phyloP scores from a whole-genome alignment of 2,888 invertebrate genomes.

The Synergus laeviventris region DNA sequence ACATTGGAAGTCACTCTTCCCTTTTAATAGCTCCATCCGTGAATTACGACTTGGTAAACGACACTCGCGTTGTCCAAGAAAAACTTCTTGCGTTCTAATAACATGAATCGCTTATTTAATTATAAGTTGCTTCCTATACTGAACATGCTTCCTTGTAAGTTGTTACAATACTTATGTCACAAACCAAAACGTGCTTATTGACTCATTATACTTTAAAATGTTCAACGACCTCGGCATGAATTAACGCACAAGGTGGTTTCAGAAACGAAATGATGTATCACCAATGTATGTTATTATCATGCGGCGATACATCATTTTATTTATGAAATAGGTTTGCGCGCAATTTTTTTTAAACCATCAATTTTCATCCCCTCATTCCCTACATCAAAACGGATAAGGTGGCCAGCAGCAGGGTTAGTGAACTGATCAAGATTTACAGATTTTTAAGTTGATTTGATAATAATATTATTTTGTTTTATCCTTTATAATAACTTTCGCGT shows the following conservation, averaged over 20 bases:
- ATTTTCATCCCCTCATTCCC: neutral
- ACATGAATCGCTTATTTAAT: neutral
- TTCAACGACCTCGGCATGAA: neutral
- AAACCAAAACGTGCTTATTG: neutral
- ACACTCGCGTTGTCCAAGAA: neutral
- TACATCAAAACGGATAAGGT: neutral
- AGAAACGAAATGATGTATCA: constrained; percentile 10
- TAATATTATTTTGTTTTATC: neutral
- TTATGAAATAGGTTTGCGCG: neutral
- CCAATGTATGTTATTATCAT: neutral
- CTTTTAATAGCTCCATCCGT: constrained; percentile 64
- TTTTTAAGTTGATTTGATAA: neutral
- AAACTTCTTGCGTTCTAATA: neutral
- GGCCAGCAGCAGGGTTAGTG: neutral
- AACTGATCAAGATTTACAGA: neutral
- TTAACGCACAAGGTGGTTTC: neutral
- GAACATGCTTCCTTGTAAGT: neutral
- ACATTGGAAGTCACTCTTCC: constrained; percentile 43
- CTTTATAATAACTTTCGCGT: neutral
- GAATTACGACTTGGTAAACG: constrained; percentile 52
- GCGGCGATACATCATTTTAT: constrained; percentile 3
- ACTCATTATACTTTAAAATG: neutral
- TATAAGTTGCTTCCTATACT: neutral
- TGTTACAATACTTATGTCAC: neutral
- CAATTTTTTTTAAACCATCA: neutral